Conservation (phyloP, 2,113 vertebrate species). For the Struthidea cinerea region DNA sequence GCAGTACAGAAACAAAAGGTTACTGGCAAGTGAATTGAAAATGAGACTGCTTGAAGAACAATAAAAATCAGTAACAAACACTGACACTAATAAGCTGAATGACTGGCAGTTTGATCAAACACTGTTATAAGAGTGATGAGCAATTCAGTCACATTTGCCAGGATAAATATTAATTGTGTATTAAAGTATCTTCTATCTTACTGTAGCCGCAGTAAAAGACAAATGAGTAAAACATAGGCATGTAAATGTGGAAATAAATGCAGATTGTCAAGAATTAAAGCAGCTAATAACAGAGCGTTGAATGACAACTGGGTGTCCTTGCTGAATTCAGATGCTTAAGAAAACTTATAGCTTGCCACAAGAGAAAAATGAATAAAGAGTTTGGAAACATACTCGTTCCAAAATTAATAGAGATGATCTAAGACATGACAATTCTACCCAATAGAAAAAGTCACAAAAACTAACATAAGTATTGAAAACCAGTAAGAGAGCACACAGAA, state of each 20-base stretch:
- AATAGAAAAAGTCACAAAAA: neutral
- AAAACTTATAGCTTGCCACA: neutral
- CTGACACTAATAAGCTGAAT: constrained; percentile 38
- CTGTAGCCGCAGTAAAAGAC: neutral
- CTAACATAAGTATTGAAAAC: neutral
- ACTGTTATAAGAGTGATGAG: neutral
- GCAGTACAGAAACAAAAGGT: neutral
- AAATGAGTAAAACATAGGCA: neutral
- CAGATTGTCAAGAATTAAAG: neutral
- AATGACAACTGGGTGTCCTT: neutral
- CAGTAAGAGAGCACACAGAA: neutral
- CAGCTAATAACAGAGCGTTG: neutral
- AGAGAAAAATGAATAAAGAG: neutral
- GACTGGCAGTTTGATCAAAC: constrained; percentile 42
- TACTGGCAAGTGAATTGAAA: neutral
- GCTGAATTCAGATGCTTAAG: neutral
- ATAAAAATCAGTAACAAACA: neutral
- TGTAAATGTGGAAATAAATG: neutral
- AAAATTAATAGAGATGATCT: neutral
- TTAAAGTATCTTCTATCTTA: neutral
- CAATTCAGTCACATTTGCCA: constrained; percentile 15
- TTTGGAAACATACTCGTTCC: neutral
- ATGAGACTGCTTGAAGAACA: neutral
- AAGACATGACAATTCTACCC: neutral
- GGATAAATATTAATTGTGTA: constrained; percentile 29